A percentile compares a stretch with the other conserved stretches of the same genome.
These are phyloP conservation scores for Aphelinus certus DNA, from an alignment of 1,140 invertebrate genomes.

Conservation along the genomic window DNA sequence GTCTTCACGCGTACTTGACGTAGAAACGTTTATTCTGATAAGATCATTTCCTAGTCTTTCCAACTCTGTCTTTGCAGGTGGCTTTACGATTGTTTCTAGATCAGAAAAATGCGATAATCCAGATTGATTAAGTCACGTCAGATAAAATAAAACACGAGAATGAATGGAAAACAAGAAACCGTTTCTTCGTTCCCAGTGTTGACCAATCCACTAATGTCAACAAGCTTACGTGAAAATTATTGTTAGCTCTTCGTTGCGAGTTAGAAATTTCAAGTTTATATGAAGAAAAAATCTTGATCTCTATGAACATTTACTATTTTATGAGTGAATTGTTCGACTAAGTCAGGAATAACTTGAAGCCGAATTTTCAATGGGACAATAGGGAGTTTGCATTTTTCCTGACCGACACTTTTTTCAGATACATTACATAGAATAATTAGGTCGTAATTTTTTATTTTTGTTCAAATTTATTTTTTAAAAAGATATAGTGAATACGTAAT, in stretches of 20 bases:
- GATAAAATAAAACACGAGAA: not conserved
- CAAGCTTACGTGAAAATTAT: not conserved
- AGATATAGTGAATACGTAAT: too few species aligned
- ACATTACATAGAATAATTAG: too few species aligned
- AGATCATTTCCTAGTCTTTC: constrained; percentile 12
- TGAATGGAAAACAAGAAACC: constrained; percentile 8
- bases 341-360: too few species aligned
- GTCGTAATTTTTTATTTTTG: too few species aligned
- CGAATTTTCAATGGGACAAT: too few species aligned
- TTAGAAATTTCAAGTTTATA: constrained; percentile 21
- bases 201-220: constrained; percentile 42
- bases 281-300: constrained; percentile 5
- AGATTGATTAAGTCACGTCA: not conserved
- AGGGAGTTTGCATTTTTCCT: too few species aligned
- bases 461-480: too few species aligned
- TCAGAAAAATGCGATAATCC: not conserved
- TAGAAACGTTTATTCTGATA: not conserved
- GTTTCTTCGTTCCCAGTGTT: constrained; percentile 35
- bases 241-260: constrained; percentile 9
- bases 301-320: not conserved
- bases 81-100: not conserved
- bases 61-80: constrained; percentile 6
- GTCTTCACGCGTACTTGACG: too few species aligned
- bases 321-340: too few species aligned
- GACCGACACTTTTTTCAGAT: too few species aligned